Base-by-base conservation (phyloP, 2,888 invertebrate species). In the Eupithecia subumbrata region DNA sequence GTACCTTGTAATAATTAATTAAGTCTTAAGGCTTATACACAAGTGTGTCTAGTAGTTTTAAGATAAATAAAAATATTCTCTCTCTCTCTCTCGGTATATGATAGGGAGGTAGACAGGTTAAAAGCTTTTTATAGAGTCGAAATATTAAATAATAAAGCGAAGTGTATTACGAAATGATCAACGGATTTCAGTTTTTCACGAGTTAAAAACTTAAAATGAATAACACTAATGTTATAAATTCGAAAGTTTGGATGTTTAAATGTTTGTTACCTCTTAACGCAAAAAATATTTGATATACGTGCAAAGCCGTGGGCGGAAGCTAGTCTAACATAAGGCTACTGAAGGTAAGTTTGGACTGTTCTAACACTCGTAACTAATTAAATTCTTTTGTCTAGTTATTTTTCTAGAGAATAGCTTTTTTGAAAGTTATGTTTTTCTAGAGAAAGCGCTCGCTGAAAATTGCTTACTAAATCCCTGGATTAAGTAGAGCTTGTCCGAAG, bases 381-480 rank as follows among this genome's bases (percentile, higher is more conserved):
- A 52, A 52, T n/a, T n/a, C 7, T 9, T n/a, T 52, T 52, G n/a
- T n/a, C 52, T n/a, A n/a, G 8, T 52, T 52, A 1, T 63, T 25
- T 63, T 63, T 63, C 14, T 30, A 14, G 2, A 16, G 9, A 63
- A 63, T 16, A 16, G 60, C 30, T 37, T 64, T 64, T 64, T 18
- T 34, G 3, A 30, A 40, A 22, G 4, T n/a, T n/a, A 67, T 67
- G 37, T 43, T 67, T 67, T n/a, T 22, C 37, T 40, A 22, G 67
- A 40, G 37, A 22, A 14, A 66, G 37, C n/a, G 66, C 56, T 63
- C 40, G 68, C 73, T 73, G 30, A 48, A 73, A 73, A 76, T 73
- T 73, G 45, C 73, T 63, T 56, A 56, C 52, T 73, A 73, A n/a
- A 76, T 73, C 71, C 63, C 22, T 48, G 37, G 69, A 71, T 71